Base-by-base conservation (phyloP, 1,140 invertebrate genomes). In the Protaetia brevitarsis region DNA sequence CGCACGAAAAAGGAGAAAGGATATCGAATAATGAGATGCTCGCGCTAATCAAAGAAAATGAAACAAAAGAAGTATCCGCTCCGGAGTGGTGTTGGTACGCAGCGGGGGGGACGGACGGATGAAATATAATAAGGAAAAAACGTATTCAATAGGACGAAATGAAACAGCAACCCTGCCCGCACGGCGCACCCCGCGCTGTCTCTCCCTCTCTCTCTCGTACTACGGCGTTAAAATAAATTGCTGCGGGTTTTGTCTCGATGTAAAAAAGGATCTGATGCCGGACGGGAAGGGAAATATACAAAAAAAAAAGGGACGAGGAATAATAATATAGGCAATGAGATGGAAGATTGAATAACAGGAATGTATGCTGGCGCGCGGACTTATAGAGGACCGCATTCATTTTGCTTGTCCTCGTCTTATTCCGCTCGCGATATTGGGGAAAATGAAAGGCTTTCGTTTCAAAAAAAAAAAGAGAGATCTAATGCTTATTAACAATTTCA, bases 11-110 rank as follows among this genome's bases (percentile, higher is more conserved):
- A 45, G 16, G 13, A n/a, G n/a, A 19, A 45, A 45, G 41, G 23
- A 45, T 45, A 45, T 45, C 41, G 41, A 45, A 45, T 45, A 45
- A 45, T 45, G 41, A 45, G 41, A 45, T 45, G 41, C 41, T 45
- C 41, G 41, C 41, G 41, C 41, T 45, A 45, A 45, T 45, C 41
- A 45, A 45, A 45, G 41, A 45, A 45, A 45, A 45, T 45, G 41
- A 45, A 45, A 45, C 41, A 45, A 45, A 45, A 45, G 41, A 45
- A 45, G 23, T 45, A 45, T 45, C 41, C 23, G 16, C 41, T 45
- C n/a, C n/a, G n/a, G n/a, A n/a, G n/a, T n/a, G n/a, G n/a, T n/a
- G n/a, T n/a, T n/a, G n/a, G n/a, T n/a, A n/a, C n/a, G n/a, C n/a
- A n/a, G 41, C n/a, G 16, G 16, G 41, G 41, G 16, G 41, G 41